A percentile compares a stretch with the other conserved stretches of the same genome.
Evolutionary conservation across 2,797 vertebrate species (phyloP).

Genomic region (Chelidonichthys spinosus): DNA sequence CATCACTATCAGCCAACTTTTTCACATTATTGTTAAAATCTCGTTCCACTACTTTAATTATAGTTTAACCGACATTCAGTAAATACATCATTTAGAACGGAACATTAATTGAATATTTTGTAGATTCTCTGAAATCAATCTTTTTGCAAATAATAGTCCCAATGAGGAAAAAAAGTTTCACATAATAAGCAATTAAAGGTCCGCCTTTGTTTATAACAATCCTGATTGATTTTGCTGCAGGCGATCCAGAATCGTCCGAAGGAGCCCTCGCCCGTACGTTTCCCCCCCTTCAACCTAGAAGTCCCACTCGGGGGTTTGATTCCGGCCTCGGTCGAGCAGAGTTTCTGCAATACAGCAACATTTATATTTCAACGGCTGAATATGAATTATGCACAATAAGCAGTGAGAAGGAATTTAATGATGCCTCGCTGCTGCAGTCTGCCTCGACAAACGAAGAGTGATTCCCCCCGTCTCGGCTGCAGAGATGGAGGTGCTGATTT

Average conservation of each 20-base stretch:
- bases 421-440: constrained; percentile 84
- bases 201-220: constrained; percentile 56
- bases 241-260: constrained; percentile 63
- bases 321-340: constrained; percentile 65
- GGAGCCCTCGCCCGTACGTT: constrained; percentile 50
- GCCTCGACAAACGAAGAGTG: constrained; percentile 76
- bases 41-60: neutral
- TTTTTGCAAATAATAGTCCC: constrained; percentile 16
- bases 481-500: constrained; percentile 79
- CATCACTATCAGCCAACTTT: neutral
- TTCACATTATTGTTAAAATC: neutral
- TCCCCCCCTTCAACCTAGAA: constrained; percentile 69
- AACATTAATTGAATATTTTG: neutral
- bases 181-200: constrained; percentile 60
- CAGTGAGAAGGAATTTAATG: constrained; percentile 91
- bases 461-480: constrained; percentile 75
- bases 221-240: constrained; percentile 70
- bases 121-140: neutral
- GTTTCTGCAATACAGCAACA: constrained; percentile 84
- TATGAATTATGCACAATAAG: constrained; percentile 94
- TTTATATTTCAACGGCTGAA: constrained; percentile 91
- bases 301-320: constrained; percentile 63
- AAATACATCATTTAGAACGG: neutral
- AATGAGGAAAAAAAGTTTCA: constrained; percentile 28
- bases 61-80: neutral